Conservation (phyloP, 2,888 invertebrate genomes). For the Junonia oenone region DNA sequence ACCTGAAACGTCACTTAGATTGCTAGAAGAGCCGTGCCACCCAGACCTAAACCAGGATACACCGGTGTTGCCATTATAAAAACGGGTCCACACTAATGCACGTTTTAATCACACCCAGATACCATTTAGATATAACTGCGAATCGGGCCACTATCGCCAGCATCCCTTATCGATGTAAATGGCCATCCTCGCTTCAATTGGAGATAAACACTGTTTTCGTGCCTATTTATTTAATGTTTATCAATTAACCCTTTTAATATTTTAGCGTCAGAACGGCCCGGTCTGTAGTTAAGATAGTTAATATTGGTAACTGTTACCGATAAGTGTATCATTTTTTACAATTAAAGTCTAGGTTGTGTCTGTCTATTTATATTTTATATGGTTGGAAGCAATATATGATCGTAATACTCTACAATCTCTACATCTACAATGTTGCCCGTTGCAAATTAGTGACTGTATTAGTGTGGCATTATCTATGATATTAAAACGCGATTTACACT, state of each 20-base stretch:
- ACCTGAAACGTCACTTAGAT: no score
- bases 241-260: slow-evolving; percentile 45
- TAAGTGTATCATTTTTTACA: slow-evolving; percentile 14
- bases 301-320: slow-evolving; percentile 11
- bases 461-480: no score
- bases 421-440: no score
- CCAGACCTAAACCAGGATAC: neutral
- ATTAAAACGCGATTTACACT: no score
- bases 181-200: slow-evolving; percentile 30
- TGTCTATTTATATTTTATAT: neutral
- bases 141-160: slow-evolving; percentile 12
- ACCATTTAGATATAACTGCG: slow-evolving; percentile 10
- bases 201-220: slow-evolving; percentile 35
- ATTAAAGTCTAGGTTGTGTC: neutral
- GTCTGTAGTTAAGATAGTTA: slow-evolving; percentile 18
- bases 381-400: neutral
- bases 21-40: no score
- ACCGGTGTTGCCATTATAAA: slow-evolving; percentile 3
- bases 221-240: slow-evolving; percentile 42
- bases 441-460: no score
- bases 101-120: slow-evolving; percentile 11
- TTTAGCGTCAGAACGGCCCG: slow-evolving; percentile 27
- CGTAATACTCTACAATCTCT: no score
- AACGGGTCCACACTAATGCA: slow-evolving; percentile 7
- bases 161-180: slow-evolving; percentile 33